Percentiles rank a stretch among this genome's conserved stretches.
phyloP scores from a whole-genome alignment of 2,888 invertebrate genomes.

The Punctoribates punctum region DNA sequence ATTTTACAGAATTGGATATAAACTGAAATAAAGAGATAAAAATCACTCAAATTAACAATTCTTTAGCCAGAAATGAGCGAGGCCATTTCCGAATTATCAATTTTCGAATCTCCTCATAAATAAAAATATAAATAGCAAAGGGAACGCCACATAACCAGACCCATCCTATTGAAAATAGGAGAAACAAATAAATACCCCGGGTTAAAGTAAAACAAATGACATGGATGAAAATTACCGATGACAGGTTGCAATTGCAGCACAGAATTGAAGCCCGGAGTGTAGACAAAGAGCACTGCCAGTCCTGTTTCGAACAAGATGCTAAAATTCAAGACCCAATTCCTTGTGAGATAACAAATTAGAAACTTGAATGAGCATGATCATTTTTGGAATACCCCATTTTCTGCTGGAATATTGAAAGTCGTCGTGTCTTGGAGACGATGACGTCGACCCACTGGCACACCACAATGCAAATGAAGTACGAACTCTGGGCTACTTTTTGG shows the following conservation, averaged over 20 bases:
- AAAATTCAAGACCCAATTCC: conserved; percentile 94
- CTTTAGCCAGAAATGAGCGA: conserved; percentile 33
- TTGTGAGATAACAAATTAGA: conserved; percentile 49
- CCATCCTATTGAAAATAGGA: not conserved
- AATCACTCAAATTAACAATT: conserved; percentile 13
- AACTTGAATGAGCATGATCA: too few relatives aligned
- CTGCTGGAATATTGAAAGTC: conserved; percentile 56
- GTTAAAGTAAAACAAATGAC: too few relatives aligned
- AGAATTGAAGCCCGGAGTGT: conserved; percentile 95
- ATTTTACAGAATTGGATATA: too few relatives aligned
- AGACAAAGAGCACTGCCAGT: conserved; percentile 89
- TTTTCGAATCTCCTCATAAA: conserved; percentile 38
- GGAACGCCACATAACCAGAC: conserved; percentile 38
- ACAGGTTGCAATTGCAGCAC: conserved; percentile 7
- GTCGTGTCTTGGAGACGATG: conserved; percentile 56
- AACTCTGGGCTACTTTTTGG: conserved; percentile 57
- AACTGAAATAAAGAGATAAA: too few relatives aligned
- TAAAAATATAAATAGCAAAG: conserved; percentile 30
- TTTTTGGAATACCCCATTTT: conserved; percentile 54
- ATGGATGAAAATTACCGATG: not conserved
- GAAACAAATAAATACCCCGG: not conserved
- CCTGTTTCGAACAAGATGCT: conserved; percentile 91
- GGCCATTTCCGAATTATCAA: conserved; percentile 39
- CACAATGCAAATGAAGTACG: conserved; percentile 57
- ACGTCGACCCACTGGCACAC: conserved; percentile 57